Evolutionary conservation across 2,888 invertebrate genomes (phyloP).

Genomic region (Stegophylla sp.): DNA sequence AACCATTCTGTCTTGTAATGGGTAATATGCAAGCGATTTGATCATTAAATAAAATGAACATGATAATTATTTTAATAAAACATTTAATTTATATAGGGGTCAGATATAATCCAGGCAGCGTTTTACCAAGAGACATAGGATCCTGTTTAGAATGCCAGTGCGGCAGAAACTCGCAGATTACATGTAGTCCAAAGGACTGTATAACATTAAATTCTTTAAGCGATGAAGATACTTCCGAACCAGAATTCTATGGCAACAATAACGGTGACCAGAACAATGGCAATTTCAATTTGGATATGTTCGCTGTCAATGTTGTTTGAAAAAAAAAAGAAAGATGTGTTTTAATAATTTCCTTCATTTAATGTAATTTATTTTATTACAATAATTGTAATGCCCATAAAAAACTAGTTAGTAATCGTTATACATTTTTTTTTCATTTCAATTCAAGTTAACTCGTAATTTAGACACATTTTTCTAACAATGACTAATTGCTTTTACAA

Average conservation of each 20-base stretch:
- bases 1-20: constrained; percentile 49
- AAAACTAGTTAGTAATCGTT: not conserved
- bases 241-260: constrained; percentile 47
- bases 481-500: not conserved
- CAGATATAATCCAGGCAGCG: constrained; percentile 71
- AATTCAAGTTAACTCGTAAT: not conserved
- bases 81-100: constrained; percentile 60
- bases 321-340: not conserved
- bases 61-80: not conserved
- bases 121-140: constrained; percentile 74
- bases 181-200: constrained; percentile 63
- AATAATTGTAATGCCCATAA: not conserved
- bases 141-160: constrained; percentile 77
- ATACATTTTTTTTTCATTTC: not conserved
- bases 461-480: not conserved
- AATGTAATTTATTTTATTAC: not conserved
- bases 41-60: not conserved
- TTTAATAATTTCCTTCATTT: not conserved
- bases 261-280: constrained; percentile 38
- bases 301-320: constrained; percentile 51
- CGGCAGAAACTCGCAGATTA: constrained; percentile 67
- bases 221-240: constrained; percentile 48
- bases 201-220: constrained; percentile 55
- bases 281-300: constrained; percentile 54
- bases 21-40: constrained; percentile 16